These are phyloP conservation scores for Ctenomys sociabilis DNA, from an alignment of 2,113 vertebrate genomes.

Conservation along the genomic window DNA sequence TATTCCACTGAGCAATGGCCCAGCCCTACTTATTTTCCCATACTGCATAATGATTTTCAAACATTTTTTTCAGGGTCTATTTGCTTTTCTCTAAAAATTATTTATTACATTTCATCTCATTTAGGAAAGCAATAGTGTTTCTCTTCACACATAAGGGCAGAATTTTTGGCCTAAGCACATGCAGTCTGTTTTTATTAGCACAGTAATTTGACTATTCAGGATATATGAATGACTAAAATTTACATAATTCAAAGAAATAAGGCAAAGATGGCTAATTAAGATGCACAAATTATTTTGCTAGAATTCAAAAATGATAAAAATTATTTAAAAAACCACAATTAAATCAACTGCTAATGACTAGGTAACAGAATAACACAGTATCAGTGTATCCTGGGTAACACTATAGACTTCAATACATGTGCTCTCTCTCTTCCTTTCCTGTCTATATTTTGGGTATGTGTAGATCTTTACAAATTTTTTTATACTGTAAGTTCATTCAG, in stretches of 20 bases:
- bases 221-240: conserved; percentile 31
- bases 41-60: not conserved
- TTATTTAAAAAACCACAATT: conserved; percentile 46
- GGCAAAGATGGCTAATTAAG: conserved; percentile 42
- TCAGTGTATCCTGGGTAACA: not conserved
- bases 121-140: conserved; percentile 59
- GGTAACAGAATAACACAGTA: not conserved
- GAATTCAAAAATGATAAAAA: conserved; percentile 6
- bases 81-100: conserved; percentile 46
- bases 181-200: conserved; percentile 56
- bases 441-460: not conserved
- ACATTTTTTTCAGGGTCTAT: not conserved
- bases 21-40: conserved; percentile 7
- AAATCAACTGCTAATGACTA: conserved; percentile 36
- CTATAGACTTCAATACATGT: not conserved
- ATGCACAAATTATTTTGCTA: conserved; percentile 50
- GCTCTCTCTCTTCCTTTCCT: not conserved
- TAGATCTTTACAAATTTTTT: not conserved
- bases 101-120: conserved; percentile 46
- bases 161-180: not conserved
- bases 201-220: conserved; percentile 56
- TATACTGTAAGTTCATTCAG: not conserved
- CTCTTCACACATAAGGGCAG: not conserved
- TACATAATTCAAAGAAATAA: conserved; percentile 62
- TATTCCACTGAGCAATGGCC: no score